Conservation (phyloP, 1,140 invertebrate species). For the Trichogramma pretiosum region DNA sequence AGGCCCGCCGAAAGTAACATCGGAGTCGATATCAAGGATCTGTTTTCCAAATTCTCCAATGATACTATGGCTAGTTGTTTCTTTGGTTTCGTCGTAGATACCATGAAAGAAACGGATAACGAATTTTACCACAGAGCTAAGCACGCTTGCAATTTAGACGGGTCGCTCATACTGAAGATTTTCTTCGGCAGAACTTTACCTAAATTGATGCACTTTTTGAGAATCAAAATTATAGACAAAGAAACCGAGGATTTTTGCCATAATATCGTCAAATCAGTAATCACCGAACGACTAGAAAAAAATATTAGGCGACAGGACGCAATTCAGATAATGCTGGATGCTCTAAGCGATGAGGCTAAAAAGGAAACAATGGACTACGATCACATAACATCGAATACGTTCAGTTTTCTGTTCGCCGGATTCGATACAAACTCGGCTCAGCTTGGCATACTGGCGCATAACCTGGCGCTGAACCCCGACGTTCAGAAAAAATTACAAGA, state of each 20-base stretch:
- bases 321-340: conserved; percentile 48
- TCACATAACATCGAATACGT: conserved; percentile 27
- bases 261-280: conserved; percentile 39
- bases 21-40: conserved; percentile 39
- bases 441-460: conserved; percentile 44
- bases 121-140: background rate
- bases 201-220: conserved; percentile 15
- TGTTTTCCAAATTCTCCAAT: conserved; percentile 34
- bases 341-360: conserved; percentile 27
- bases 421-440: conserved; percentile 53
- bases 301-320: conserved; percentile 46
- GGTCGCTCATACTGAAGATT: conserved; percentile 22
- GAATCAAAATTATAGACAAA: conserved; percentile 21
- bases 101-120: conserved; percentile 29
- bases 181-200: conserved; percentile 18
- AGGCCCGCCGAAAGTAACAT: background rate
- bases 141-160: conserved; percentile 21
- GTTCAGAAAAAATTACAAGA: conserved; percentile 50
- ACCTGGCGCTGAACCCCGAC: conserved; percentile 50
- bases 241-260: conserved; percentile 29
- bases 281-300: conserved; percentile 42
- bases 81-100: conserved; percentile 45
- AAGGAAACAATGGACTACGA: conserved; percentile 21
- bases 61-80: conserved; percentile 43
- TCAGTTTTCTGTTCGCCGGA: conserved; percentile 21